Conservation (phyloP, 2,797 vertebrate genomes). For the Streptopelia turtur region DNA sequence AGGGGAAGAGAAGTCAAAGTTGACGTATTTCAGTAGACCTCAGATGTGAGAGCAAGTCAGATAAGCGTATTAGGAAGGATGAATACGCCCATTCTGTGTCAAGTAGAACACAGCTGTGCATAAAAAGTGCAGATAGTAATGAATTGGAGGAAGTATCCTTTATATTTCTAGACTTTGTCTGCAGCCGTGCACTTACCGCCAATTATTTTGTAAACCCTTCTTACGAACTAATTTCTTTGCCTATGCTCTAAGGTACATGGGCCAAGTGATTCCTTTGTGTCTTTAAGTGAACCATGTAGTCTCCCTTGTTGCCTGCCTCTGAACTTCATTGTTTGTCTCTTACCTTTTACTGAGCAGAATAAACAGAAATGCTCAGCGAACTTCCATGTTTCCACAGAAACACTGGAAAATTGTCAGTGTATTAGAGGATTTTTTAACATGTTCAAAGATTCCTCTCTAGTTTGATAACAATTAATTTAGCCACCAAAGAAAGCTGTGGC, state of each 20-base stretch:
- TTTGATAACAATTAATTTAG: neutral
- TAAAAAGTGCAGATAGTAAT: neutral
- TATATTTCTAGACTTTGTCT: neutral
- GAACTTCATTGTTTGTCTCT: neutral
- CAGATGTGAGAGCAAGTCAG: neutral
- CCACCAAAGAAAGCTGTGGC: neutral
- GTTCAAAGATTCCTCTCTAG: neutral
- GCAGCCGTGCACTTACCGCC: neutral
- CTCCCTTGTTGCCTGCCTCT: neutral
- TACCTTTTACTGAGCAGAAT: neutral
- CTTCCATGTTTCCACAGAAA: neutral
- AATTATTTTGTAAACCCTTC: neutral
- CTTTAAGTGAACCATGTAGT: neutral
- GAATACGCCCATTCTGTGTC: neutral
- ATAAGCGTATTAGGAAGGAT: neutral
- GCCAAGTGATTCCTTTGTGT: neutral
- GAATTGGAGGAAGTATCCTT: slow-evolving; percentile 19
- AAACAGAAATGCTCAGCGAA: neutral
- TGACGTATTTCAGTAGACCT: neutral
- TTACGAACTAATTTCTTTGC: neutral
- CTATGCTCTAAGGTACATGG: neutral
- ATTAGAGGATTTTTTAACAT: neutral
- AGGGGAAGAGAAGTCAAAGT: neutral
- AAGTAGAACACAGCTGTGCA: neutral
- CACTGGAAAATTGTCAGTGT: neutral